Evolutionary conservation across 2,113 vertebrate genomes (phyloP), one percentile per base, ranked within the genome.

Genomic region (Ascaphus truei): DNA sequence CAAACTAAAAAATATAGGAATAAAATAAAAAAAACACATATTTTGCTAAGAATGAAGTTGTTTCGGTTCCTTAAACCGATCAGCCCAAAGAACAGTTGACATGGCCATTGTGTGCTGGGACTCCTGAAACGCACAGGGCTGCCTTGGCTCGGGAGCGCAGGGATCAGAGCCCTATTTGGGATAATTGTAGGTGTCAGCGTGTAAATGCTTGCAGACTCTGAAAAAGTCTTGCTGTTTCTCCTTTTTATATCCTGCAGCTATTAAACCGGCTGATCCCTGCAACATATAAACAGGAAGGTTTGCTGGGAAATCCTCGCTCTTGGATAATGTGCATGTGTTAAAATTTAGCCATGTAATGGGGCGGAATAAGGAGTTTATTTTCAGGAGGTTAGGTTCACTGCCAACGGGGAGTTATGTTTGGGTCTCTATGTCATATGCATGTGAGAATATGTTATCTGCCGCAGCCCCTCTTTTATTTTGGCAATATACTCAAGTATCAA

Each of bases 111-210:
- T 69, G 22, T 39, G 56, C 56, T 59, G 45, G 23, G 66, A 69
- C 50, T 69, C 66, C 56, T 60, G 47, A 23, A 33, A 25, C 43
- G 51, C 55, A 39, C 51, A 51, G 56, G 43, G 56, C 66, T 76
- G 69, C 29, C 72, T 77, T 75, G 77, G 82, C 79, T 29, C 8
- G 18, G 18, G 56, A 82, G 72, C 25, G 74, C 77, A 77, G 77
- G 79, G 76, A 77, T 77, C 83, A 51, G 18, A 74, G 76, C 80
- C 83, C 65, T 76, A 56, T 59, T 77, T 25, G 13, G 61, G 77
- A 72, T 83, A 79, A 78, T 76, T 43, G 79, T 62, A 78, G 80
- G 80, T 82, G 83, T 80, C 83, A 73, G 83, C 81, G 76, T 83
- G 84, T 79, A 76, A 76, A 86, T 79, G 3, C 74, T 63, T 61